Conservation (phyloP, 2,797 vertebrate species). For the Coluber constrictor region DNA sequence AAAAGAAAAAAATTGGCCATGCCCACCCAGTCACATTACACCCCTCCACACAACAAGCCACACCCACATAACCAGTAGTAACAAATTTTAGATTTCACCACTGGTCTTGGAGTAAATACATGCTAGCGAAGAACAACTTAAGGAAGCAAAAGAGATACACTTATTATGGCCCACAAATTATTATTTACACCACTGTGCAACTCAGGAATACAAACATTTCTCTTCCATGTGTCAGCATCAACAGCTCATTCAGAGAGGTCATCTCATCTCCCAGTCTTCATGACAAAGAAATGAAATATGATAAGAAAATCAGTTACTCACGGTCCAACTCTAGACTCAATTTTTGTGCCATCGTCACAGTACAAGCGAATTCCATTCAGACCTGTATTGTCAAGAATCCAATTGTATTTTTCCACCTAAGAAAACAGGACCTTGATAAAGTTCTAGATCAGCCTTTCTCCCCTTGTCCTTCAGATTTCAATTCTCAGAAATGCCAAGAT, state of each 20-base stretch:
- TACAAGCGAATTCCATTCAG: background rate
- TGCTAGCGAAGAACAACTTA: background rate
- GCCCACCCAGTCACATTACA: too few relatives aligned
- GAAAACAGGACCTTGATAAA: background rate
- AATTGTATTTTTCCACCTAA: background rate
- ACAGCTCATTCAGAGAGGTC: background rate
- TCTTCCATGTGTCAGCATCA: background rate
- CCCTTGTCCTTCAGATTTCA: background rate
- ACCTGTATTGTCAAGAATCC: background rate
- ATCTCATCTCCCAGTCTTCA: background rate
- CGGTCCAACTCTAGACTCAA: background rate
- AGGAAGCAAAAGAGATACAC: background rate
- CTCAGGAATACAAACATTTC: background rate
- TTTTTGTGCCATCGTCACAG: slow-evolving; percentile 19
- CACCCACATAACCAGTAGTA: too few relatives aligned
- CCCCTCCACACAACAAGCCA: too few relatives aligned
- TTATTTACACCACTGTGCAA: background rate
- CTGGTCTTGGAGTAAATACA: background rate
- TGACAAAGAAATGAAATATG: background rate
- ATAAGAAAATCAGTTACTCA: slow-evolving; percentile 8
- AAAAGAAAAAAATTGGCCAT: too few relatives aligned
- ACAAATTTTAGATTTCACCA: too few relatives aligned
- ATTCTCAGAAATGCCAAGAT: background rate
- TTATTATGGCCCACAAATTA: background rate
- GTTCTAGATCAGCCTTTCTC: background rate